Percentiles rank a stretch among this genome's conserved stretches.
These are phyloP conservation scores for Drosophila heteroneura DNA, from an alignment of 2,888 invertebrate genomes.

Conservation along the genomic window DNA sequence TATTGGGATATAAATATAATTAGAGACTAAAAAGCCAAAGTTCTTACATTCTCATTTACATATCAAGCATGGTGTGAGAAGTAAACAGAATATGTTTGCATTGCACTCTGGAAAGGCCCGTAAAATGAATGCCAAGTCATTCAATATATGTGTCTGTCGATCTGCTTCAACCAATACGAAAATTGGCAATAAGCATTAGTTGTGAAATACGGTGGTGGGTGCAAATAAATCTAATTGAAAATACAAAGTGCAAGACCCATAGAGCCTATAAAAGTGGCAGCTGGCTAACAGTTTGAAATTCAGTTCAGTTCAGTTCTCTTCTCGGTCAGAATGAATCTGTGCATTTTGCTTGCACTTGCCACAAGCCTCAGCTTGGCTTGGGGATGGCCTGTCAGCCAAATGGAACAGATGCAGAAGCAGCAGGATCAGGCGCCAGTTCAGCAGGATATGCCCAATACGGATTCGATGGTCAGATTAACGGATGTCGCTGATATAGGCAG, in stretches of 20 bases:
- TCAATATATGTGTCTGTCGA: background rate
- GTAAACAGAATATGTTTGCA: conserved; percentile 26
- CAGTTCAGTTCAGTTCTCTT: conserved; percentile 28
- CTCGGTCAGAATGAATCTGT: conserved; percentile 42
- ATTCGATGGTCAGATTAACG: conserved; percentile 15
- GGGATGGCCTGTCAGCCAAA: conserved; percentile 24
- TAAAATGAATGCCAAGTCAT: background rate
- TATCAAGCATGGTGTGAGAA: background rate
- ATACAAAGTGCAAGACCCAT: conserved; percentile 23
- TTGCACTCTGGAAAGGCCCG: conserved; percentile 3
- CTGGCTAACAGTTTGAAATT: background rate
- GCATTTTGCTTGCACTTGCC: conserved; percentile 22
- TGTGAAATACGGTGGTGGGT: conserved; percentile 19
- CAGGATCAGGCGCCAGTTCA: background rate
- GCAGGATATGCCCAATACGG: background rate
- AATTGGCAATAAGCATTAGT: conserved; percentile 3
- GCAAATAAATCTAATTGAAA: conserved; percentile 46
- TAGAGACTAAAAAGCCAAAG: background rate
- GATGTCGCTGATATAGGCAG: conserved; percentile 60
- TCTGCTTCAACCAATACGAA: background rate
- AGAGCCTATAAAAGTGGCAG: conserved; percentile 52
- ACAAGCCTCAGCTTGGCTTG: conserved; percentile 7
- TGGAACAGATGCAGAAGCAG: conserved; percentile 5
- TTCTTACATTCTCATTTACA: background rate
- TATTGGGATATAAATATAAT: conserved; percentile 1